Conservation (phyloP, 2,113 vertebrate genomes). For the Hydropotes inermis region DNA sequence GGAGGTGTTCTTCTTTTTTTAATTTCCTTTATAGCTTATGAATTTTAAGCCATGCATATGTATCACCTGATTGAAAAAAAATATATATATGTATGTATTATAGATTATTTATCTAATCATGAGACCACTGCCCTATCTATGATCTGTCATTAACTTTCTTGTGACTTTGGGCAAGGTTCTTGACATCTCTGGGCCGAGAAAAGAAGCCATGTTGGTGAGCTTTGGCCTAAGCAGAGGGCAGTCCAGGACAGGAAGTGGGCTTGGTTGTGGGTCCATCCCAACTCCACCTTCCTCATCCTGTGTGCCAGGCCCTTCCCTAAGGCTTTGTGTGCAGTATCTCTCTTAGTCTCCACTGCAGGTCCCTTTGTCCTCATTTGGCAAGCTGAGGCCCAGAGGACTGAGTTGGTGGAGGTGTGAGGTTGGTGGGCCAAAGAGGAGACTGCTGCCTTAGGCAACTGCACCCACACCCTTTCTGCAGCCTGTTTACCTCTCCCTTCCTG, state of each 20-base stretch:
- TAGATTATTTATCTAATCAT: neutral
- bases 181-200: neutral
- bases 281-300: neutral
- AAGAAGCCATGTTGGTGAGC: neutral
- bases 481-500: constrained; percentile 16
- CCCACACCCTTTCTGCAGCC: neutral
- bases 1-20: neutral
- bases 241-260: constrained; percentile 1
- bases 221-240: neutral
- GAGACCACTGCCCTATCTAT: neutral
- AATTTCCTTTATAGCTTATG: neutral
- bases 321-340: neutral
- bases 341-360: neutral
- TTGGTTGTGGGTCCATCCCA: neutral
- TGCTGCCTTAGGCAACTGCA: neutral
- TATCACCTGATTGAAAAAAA: neutral
- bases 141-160: neutral
- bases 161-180: constrained; percentile 44
- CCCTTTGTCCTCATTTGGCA: constrained; percentile 7
- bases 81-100: neutral
- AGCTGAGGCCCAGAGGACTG: neutral
- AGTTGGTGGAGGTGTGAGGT: neutral
- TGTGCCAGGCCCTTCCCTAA: neutral
- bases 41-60: neutral
- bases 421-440: neutral